phyloP scores from a whole-genome alignment of 2,797 vertebrate species.

The Microctenopoma stevenorrisi region DNA sequence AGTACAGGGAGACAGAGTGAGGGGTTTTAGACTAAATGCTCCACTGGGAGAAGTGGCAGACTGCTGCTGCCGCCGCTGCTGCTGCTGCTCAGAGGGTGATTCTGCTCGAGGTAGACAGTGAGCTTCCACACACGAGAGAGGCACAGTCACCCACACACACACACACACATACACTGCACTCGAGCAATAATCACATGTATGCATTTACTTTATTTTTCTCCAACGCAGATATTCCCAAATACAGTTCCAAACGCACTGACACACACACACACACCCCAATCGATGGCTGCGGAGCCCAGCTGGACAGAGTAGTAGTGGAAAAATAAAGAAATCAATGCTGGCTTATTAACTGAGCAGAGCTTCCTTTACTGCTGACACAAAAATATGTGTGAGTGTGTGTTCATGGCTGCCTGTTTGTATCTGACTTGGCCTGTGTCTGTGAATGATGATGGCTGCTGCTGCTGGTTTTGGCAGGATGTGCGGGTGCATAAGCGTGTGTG shows the following conservation, averaged over 20 bases:
- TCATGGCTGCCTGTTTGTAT: constrained; percentile 33
- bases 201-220: constrained; percentile 56
- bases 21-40: constrained; percentile 63
- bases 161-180: constrained; percentile 17
- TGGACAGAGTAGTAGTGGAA: constrained; percentile 61
- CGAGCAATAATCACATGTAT: constrained; percentile 16
- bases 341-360: constrained; percentile 73
- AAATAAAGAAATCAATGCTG: constrained; percentile 80
- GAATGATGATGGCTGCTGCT: constrained; percentile 56
- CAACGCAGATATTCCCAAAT: constrained; percentile 60
- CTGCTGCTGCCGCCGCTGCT: constrained; percentile 32
- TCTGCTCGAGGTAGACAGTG: constrained; percentile 49
- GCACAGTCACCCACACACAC: constrained; percentile 12
- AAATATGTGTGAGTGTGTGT: constrained; percentile 39
- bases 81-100: constrained; percentile 45
- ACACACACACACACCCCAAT: constrained; percentile 46
- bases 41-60: constrained; percentile 50
- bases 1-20: constrained; percentile 33
- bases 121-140: constrained; percentile 17
- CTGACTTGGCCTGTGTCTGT: constrained; percentile 42
- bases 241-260: constrained; percentile 17
- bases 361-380: constrained; percentile 63
- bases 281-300: constrained; percentile 61
- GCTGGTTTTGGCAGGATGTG: constrained; percentile 45
- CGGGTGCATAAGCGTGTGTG: constrained; percentile 38